Evolutionary conservation across 2,113 vertebrate genomes (phyloP), one percentile per base, ranked within the genome.

Genomic region (Pholis gunnellus): DNA sequence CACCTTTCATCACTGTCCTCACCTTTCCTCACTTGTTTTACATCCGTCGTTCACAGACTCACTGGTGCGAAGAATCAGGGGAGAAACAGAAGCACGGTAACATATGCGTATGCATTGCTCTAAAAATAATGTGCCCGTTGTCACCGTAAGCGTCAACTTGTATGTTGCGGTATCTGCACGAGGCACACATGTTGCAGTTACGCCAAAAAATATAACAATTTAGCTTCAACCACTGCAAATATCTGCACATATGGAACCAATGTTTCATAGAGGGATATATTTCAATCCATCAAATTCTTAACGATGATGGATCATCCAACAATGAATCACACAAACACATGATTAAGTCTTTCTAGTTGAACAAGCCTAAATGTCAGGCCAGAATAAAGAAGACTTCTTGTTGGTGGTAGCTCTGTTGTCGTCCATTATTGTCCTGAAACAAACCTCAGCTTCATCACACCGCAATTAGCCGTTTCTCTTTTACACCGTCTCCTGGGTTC

Each of bases 1-100:
- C 68, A 79, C 79, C 56, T 87, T 78, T 84, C 70, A 86, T 86
- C 57, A 81, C 27, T n/a, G 72, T 71, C 65, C 60, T 42, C 40
- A 15, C 15, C 29, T 63, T 29, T 56, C 27, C n/a, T 42, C 40
- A 18, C 15, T 82, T 74, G 27, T 67, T 67, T 67, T 52, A 27
- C 10, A 50, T 70, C n/a, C 4, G 42, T 71, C 42, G 3, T 67
- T 83, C 68, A 64, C 56, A 7, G 29, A 25, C 71, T 77, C 42
- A 54, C 57, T 48, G 63, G 50, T 36, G 20, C 60, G 22, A 56
- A 76, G 34, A 48, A 36, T 31, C 27, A 7, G 64, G 22, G n/a
- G 57, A 20, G 15, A 64, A 27, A 81, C 3, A 48, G 48, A 66
- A 63, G 20, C 15, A 20, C 36, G 34, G 11, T 4, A 44, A 46